Base-by-base conservation (phyloP, 1,140 invertebrate genomes). In the Drosophila kanapiae region DNA sequence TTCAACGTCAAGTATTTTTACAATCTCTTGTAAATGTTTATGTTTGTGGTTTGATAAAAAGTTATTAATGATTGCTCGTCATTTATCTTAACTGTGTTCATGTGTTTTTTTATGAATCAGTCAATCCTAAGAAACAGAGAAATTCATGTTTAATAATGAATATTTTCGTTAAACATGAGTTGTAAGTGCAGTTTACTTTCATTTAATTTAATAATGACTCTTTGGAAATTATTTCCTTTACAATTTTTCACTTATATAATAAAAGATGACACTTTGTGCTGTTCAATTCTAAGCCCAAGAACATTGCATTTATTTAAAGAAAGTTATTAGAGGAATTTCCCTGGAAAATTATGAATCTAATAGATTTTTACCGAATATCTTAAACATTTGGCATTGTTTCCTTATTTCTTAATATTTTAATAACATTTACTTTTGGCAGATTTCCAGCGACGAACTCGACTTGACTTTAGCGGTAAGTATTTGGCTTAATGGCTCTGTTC, bases 391-490 rank as follows among this genome's bases (percentile, higher is more conserved):
- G 7, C n/a, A 27, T 23, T 49, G 5, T 14, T 14, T n/a, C n/a
- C 18, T 14, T 37, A 37, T 29, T n/a, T 37, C 8, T 10, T 23
- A 64, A 6, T 33, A 64, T 54, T 62, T n/a, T 33, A 47, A 47
- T 60, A 75, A 60, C 56, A 78, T 77, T 86, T 86, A 75, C 65
- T 60, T 62, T 76, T 80, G 81, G 78, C 82, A 59, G 48, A 35
- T 61, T 68, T 79, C 78, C 82, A 87, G 53, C 64, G 70, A 72
- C 37, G 43, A 37, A 42, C 29, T 18, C 35, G 18, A 13, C 18
- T 27, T 27, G 7, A 29, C 16, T 49, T 13, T 31, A 49, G 53
- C 65, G 37, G 33, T 48, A 35, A 27, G 10, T 49, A 42, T 71
- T 58, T 57, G 49, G 27, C 53, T 80, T 84, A 53, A 79, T 79